Conservation (phyloP, 2,888 invertebrate genomes). For the Drosophila pseudotalamancana region DNA sequence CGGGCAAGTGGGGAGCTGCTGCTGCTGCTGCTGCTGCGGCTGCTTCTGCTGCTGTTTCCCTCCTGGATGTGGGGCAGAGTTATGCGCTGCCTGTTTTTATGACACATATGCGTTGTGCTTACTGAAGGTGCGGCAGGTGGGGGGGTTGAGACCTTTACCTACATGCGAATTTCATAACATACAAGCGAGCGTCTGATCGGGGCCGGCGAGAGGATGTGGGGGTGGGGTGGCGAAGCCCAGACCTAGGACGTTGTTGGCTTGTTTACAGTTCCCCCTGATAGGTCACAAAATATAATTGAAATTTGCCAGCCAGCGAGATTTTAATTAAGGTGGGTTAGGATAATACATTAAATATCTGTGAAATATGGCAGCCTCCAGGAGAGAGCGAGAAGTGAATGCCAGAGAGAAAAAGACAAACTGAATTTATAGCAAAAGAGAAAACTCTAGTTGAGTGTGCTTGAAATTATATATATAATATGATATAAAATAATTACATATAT, state of each 20-base stretch:
- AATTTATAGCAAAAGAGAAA: no score
- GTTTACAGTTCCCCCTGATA: slow-evolving; percentile 71
- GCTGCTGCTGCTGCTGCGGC: neutral
- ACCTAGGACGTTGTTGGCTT: slow-evolving; percentile 31
- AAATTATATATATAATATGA: no score
- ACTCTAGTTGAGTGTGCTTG: no score
- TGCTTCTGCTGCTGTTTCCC: neutral
- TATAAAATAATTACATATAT: no score
- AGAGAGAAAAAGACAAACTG: neutral
- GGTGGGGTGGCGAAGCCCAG: neutral
- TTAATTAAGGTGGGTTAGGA: slow-evolving; percentile 54
- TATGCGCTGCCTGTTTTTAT: slow-evolving; percentile 73
- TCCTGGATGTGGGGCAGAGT: slow-evolving; percentile 51
- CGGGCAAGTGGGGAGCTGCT: slow-evolving; percentile 13
- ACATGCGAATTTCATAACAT: slow-evolving; percentile 51
- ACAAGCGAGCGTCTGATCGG: slow-evolving; percentile 6
- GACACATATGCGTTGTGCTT: slow-evolving; percentile 62
- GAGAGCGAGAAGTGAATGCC: no score
- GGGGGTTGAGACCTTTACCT: slow-evolving; percentile 27
- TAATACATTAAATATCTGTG: slow-evolving; percentile 3
- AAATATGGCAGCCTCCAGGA: neutral
- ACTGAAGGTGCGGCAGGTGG: neutral
- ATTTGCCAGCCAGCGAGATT: slow-evolving; percentile 52
- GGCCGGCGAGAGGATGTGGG: neutral
- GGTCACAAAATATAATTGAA: slow-evolving; percentile 75